phyloP scores from a whole-genome alignment of 2,797 vertebrate genomes.

The Lates japonicus region DNA sequence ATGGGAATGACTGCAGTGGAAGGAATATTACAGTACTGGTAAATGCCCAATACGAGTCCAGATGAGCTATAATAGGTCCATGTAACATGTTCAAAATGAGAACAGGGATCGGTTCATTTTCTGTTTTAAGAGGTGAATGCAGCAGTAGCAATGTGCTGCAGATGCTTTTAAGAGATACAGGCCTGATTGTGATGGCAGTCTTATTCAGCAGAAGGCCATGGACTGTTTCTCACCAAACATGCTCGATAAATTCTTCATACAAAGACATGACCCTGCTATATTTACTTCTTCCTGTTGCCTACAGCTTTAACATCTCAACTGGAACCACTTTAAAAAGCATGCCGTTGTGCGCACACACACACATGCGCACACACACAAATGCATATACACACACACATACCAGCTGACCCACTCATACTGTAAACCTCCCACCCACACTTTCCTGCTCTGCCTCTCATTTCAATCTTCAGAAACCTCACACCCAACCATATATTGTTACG shows the following conservation, averaged over 20 bases:
- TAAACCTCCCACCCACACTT: conserved; percentile 30
- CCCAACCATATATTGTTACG: conserved; percentile 21
- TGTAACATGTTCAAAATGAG: background rate
- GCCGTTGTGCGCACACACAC: background rate
- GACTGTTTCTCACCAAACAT: conserved; percentile 44
- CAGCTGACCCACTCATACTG: conserved; percentile 1
- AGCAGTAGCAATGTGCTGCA: conserved; percentile 15
- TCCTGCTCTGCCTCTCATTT: conserved; percentile 50
- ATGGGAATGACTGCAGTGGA: conserved; percentile 13
- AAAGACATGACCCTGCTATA: conserved; percentile 56
- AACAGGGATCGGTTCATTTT: background rate
- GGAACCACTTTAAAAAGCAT: conserved; percentile 37
- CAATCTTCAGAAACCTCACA: conserved; percentile 27
- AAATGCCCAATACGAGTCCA: background rate
- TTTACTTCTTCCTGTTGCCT: conserved; percentile 46
- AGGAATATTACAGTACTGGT: conserved; percentile 1
- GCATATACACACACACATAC: conserved; percentile 25
- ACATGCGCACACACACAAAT: conserved; percentile 5
- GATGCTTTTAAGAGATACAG: conserved; percentile 47
- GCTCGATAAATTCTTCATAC: conserved; percentile 40
- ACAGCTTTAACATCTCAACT: conserved; percentile 42
- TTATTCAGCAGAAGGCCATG: conserved; percentile 41
- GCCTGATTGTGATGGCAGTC: conserved; percentile 21
- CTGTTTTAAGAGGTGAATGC: background rate
- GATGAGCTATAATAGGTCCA: conserved; percentile 22